Base-by-base conservation (phyloP, 1,140 invertebrate genomes). In the Goniozus legneri region DNA sequence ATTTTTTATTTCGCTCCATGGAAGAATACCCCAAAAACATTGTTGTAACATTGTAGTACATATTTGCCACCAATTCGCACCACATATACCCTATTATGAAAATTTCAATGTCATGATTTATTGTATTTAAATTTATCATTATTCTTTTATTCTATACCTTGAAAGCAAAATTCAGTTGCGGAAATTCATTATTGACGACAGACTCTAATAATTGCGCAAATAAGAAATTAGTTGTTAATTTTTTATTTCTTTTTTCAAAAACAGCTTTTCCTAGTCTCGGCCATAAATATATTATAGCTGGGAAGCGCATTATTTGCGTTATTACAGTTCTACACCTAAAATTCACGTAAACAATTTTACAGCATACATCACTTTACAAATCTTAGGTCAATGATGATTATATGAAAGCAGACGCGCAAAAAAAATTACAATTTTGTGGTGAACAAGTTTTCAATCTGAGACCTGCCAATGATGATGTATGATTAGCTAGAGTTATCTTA, bases 381-480 rank as follows among this genome's bases (percentile, higher is more conserved):
- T 21, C 6, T 41, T 20, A 44, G 50, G 63, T 64, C 67, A 39
- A 47, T 73, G 71, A 73, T 59, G 71, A 66, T 7, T 58, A 47
- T 55, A 44, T n/a, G n/a, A 56, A 44, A 57, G 50, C 56, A 52
- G 38, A 45, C 24, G 15, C 47, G 56, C 7, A 50, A 58, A 48
- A 48, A 55, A 19, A 42, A 52, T 44, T 40, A n/a, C 36, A 38
- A 48, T 38, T 48, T 37, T 45, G 46, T 74, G 71, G 51, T 50
- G 56, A 64, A 50, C 1, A 71, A 76, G 73, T 76, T 76, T 76
- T 76, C 73, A 73, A 76, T 53, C 71, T 69, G 71, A 76, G 71
- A 73, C 70, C 62, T 62, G 57, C 64, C 58, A 38, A 60, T 74
- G 73, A 75, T 73, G 71, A 73, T 58, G 44, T 43, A 46, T 60